Conservation (phyloP, 2,113 vertebrate genomes). For the Uria aalge region DNA sequence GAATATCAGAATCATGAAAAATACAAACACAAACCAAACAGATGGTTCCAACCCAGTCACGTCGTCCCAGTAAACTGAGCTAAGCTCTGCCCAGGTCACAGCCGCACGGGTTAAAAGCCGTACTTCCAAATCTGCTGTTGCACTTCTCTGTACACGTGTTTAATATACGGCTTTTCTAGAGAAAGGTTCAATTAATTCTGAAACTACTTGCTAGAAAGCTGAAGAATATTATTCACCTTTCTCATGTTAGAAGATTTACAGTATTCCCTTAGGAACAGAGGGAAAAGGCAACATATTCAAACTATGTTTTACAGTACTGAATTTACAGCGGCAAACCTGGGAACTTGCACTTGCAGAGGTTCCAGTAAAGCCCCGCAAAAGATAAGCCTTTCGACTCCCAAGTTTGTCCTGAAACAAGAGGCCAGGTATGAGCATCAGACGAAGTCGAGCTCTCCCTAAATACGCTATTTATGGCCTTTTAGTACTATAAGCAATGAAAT, state of each 20-base stretch:
- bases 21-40: fast-evolving
- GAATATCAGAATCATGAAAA: neutral
- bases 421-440: neutral
- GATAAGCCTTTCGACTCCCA: neutral
- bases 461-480: neutral
- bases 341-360: neutral
- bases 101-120: neutral
- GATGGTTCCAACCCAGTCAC: neutral
- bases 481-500: neutral
- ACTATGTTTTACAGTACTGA: neutral
- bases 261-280: neutral
- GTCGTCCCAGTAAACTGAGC: fast-evolving
- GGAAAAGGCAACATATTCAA: neutral
- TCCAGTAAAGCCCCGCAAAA: neutral
- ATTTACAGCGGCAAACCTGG: neutral
- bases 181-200: neutral
- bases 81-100: neutral
- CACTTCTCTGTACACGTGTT: fast-evolving
- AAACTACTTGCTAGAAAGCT: neutral
- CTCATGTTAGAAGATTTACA: neutral
- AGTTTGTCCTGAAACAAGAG: neutral
- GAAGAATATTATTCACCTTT: neutral
- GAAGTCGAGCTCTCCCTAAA: neutral
- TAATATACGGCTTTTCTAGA: neutral
- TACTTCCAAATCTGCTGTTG: neutral